Percentiles rank a stretch among this genome's conserved stretches.
Evolutionary conservation across 2,888 invertebrate species (phyloP).

Genomic region (Eupithecia exiguata): DNA sequence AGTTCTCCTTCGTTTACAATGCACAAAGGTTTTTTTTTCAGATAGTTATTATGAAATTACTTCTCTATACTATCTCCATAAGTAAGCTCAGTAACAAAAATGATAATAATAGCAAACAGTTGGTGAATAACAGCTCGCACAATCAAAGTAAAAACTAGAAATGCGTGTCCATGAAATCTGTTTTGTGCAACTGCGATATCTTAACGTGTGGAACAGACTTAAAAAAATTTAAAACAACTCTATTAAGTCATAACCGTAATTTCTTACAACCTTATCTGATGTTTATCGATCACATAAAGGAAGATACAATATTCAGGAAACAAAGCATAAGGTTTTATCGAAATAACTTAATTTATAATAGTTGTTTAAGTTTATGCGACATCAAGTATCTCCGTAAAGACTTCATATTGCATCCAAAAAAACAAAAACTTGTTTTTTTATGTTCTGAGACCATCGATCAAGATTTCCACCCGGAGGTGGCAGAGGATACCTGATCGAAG

Average conservation of each 20-base stretch:
- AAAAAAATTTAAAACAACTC: slow-evolving; percentile 19
- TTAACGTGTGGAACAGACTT: slow-evolving; percentile 10
- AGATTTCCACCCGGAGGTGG: no score
- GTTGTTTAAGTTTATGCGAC: not conserved
- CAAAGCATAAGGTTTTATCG: slow-evolving; percentile 22
- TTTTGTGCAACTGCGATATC: not conserved
- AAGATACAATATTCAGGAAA: slow-evolving; percentile 21
- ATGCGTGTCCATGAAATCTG: not conserved
- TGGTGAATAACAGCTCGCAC: not conserved
- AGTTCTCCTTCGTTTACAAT: not conserved
- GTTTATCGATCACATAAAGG: slow-evolving; percentile 10
- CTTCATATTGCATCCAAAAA: not conserved
- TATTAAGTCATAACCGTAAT: slow-evolving; percentile 19
- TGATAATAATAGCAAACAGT: not conserved
- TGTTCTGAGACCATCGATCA: no score
- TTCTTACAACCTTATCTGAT: slow-evolving; percentile 12
- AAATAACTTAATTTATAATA: slow-evolving; percentile 23
- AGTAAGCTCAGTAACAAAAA: not conserved
- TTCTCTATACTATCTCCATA: no score
- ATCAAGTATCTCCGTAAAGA: not conserved
- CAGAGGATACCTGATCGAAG: no score
- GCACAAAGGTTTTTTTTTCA: not conserved
- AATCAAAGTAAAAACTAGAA: not conserved
- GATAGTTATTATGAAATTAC: no score
- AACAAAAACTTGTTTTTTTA: not conserved